A percentile compares a stretch with the other conserved stretches of the same genome.
These are phyloP conservation scores for Enteromius radiatus DNA, from an alignment of 2,797 vertebrate species.

Conservation along the genomic window DNA sequence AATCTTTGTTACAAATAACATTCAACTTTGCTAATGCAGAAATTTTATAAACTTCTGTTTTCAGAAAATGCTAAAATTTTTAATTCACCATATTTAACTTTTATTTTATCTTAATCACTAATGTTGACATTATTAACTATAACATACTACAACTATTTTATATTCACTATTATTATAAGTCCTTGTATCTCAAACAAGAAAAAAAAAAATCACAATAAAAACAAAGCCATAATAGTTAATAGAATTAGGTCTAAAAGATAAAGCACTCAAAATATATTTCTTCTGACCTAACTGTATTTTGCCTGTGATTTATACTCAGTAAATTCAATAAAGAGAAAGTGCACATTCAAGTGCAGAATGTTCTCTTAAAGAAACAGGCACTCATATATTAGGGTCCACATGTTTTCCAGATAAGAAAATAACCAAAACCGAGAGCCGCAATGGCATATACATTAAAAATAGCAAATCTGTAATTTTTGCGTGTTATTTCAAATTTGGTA, in stretches of 20 bases:
- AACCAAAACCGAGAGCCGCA: not conserved
- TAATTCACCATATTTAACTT: not conserved
- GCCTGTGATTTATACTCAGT: constrained; percentile 27
- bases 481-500: not conserved
- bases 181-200: not conserved
- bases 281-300: constrained; percentile 29
- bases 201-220: not conserved
- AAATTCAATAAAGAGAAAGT: constrained; percentile 35
- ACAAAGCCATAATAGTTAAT: not conserved
- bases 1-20: not conserved
- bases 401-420: not conserved
- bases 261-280: constrained; percentile 35
- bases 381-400: not conserved
- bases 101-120: not conserved
- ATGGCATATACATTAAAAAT: not conserved
- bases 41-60: not conserved
- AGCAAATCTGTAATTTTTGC: not conserved
- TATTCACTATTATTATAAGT: not conserved
- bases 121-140: not conserved
- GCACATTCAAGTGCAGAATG: not conserved
- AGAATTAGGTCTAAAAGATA: not conserved
- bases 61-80: not conserved
- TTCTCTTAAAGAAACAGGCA: not conserved
- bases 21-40: not conserved
- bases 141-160: not conserved